Base-by-base conservation (phyloP, 2,113 vertebrate species). In the Dipodomys merriami region DNA sequence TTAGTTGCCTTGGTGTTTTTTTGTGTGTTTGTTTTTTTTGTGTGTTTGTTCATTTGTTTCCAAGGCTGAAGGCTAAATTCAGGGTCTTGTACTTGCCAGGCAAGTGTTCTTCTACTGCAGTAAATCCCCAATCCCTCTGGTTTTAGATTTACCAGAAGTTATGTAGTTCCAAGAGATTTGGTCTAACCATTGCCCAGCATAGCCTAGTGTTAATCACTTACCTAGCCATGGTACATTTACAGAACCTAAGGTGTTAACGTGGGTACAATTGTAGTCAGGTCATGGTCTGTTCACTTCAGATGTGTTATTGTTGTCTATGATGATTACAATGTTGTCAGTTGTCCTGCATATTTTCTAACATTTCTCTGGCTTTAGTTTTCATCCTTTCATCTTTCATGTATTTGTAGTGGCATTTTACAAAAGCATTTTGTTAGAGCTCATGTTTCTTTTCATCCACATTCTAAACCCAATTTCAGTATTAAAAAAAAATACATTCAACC, bases 211-310 rank as follows among this genome's bases (percentile, higher is more conserved):
- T 27, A 39, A 62, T 22, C 6, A 1, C 11, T 20, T 18, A n/a
- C 0, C 0, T 39, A 19, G 4, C 7, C 7, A 0, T 0, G 3
- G 39, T 23, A 33, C 1, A 0, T 62, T 72, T 76, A 33, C 71
- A 16, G 30, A 12, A 60, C 16, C 9, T 22, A 3, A 44, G 35
- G 78, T 5, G 7, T 6, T 62, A 22, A 23, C 15, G 13, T 1
- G 11, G 33, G 20, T 15, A 2, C 16, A 12, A 1, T 16, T n/a
- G 16, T 35, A 5, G 6, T 39, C 53, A 57, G 53, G 53, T 57
- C 53, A 57, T 57, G 53, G 53, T 57, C 53, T 57, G 53, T 57
- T 57, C 15, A 57, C 53, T 57, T 57, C 53, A 13, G 12, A 57
- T 57, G 12, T 18, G 15, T 13, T 19, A 20, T 13, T 23, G 62